These are phyloP conservation scores for Pitta sordida DNA, from an alignment of 2,113 vertebrate genomes.

Conservation along the genomic window DNA sequence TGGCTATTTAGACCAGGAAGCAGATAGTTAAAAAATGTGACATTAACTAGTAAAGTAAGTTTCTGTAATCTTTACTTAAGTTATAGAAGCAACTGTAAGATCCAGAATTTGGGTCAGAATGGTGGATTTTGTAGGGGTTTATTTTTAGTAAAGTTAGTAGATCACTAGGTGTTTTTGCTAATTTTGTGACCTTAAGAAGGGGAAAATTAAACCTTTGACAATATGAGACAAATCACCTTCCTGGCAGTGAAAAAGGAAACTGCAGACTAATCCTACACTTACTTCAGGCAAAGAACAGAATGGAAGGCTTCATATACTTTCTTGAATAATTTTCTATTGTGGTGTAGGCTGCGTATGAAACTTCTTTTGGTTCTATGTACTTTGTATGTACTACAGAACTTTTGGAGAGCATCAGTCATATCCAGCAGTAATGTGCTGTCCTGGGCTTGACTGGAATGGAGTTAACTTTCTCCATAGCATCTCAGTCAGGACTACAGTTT, in stretches of 20 bases:
- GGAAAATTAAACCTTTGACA: background rate
- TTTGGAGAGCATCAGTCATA: background rate
- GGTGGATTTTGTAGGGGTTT: background rate
- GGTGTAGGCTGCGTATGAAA: background rate
- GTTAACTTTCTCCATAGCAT: background rate
- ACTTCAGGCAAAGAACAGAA: background rate
- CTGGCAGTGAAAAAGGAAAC: background rate
- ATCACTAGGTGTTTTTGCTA: background rate
- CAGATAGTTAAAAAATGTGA: background rate
- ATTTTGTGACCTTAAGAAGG: background rate
- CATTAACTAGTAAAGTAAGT: background rate
- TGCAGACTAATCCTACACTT: background rate
- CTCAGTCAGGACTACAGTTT: background rate
- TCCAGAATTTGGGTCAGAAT: rapidly evolving
- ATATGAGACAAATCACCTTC: background rate
- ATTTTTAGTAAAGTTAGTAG: background rate
- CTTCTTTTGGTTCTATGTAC: background rate
- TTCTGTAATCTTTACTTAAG: background rate
- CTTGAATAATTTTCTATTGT: background rate
- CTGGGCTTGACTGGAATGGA: background rate
- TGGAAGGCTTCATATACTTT: background rate
- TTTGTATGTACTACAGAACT: background rate
- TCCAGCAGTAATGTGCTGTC: rapidly evolving
- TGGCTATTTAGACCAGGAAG: background rate
- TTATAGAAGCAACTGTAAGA: background rate